A percentile compares a stretch with the other conserved stretches of the same genome.
Evolutionary conservation across 2,797 vertebrate genomes (phyloP).

Genomic region (Anomalospiza imberbis): DNA sequence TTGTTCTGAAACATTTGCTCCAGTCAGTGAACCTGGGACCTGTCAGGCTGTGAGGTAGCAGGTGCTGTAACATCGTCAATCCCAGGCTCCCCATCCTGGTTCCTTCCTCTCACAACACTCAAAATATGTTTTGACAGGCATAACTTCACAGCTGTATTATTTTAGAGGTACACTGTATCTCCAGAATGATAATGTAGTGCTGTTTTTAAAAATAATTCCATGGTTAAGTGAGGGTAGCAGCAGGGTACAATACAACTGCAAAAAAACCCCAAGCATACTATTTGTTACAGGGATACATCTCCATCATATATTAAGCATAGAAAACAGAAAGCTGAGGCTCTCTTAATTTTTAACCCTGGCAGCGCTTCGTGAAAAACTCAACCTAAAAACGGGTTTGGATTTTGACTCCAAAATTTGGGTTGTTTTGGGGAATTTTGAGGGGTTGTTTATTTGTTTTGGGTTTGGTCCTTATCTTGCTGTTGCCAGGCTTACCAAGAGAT

Average conservation of each 20-base stretch:
- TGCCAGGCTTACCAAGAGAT: neutral
- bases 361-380: neutral
- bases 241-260: neutral
- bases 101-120: neutral
- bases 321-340: neutral
- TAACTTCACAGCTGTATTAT: neutral
- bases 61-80: neutral
- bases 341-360: neutral
- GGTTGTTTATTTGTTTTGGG: neutral
- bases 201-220: neutral
- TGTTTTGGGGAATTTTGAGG: neutral
- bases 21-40: neutral
- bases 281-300: neutral
- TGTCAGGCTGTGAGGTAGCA: neutral
- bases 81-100: neutral
- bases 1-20: neutral
- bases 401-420: neutral
- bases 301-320: neutral
- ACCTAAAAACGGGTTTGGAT: neutral
- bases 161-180: neutral
- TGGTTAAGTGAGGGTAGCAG: rapidly evolving
- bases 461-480: neutral
- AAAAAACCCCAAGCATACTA: neutral
- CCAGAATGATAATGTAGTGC: neutral
- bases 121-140: neutral